Conservation (phyloP, 2,888 invertebrate species). For the Griposia aprilina region DNA sequence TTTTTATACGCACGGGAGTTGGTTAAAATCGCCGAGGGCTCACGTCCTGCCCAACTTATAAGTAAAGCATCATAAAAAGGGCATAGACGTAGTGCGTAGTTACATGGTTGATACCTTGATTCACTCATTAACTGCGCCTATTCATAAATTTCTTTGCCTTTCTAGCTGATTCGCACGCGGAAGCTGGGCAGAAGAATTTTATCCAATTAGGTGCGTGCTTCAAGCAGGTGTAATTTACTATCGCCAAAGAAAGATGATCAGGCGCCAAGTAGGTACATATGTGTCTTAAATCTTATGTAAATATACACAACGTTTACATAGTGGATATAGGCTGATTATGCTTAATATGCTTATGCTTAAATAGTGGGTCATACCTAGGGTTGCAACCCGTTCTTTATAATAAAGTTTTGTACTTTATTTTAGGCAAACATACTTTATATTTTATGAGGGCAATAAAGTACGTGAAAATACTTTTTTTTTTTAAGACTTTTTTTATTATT, state of each 20-base stretch:
- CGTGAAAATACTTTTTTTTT: no score
- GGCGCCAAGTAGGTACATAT: slow-evolving; percentile 3
- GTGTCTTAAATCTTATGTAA: background rate
- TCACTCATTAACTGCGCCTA: slow-evolving; percentile 42
- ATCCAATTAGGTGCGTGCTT: slow-evolving; percentile 24
- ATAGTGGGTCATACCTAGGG: no score
- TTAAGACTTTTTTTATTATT: no score
- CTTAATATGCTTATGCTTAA: no score
- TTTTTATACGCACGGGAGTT: slow-evolving; percentile 61
- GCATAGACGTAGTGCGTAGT: background rate
- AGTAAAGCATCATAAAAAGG: slow-evolving; percentile 49
- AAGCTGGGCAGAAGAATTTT: slow-evolving; percentile 35
- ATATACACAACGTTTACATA: background rate
- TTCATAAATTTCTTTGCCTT: slow-evolving; percentile 49
- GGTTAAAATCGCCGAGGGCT: slow-evolving; percentile 48
- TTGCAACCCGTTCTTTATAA: no score
- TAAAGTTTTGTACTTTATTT: no score
- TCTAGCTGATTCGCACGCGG: slow-evolving; percentile 25
- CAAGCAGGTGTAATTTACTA: slow-evolving; percentile 28
- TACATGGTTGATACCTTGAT: slow-evolving; percentile 44
- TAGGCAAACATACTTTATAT: no score
- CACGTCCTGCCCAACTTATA: slow-evolving; percentile 21
- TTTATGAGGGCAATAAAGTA: no score
- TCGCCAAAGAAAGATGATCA: slow-evolving; percentile 17
- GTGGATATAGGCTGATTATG: background rate